phyloP scores from a whole-genome alignment of 2,113 vertebrate species.

The Nymphicus hollandicus region DNA sequence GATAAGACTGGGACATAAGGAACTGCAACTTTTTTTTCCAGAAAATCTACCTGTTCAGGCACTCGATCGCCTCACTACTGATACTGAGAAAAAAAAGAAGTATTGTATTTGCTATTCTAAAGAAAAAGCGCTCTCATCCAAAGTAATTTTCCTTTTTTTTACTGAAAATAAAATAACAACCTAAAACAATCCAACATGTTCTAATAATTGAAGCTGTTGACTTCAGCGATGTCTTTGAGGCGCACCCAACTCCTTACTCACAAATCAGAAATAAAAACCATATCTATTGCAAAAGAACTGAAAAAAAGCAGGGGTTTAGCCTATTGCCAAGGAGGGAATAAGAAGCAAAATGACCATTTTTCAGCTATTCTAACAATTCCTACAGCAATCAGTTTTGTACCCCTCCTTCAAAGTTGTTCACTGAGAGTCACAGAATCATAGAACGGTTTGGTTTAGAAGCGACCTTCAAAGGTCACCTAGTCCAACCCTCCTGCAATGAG shows the following conservation, averaged over 20 bases:
- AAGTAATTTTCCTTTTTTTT: not conserved
- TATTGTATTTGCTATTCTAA: not conserved
- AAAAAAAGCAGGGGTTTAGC: not conserved
- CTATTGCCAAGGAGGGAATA: not conserved
- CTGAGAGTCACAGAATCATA: not conserved
- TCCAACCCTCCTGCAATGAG: not conserved
- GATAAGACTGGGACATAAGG: not conserved
- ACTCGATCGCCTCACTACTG: not conserved
- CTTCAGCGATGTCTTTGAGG: not conserved
- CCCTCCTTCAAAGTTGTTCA: not conserved
- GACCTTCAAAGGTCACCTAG: not conserved
- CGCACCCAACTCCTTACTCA: not conserved
- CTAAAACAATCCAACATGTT: not conserved
- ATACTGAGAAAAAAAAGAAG: not conserved
- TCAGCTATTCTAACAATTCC: not conserved
- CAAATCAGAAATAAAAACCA: not conserved
- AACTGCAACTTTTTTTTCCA: not conserved
- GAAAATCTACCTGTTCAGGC: not conserved
- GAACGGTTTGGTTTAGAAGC: not conserved
- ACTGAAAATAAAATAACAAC: not conserved
- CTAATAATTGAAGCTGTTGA: not conserved
- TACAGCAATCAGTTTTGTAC: not conserved
- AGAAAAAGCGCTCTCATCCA: not conserved
- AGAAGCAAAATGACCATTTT: not conserved
- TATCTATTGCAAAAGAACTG: fast-evolving